Conservation (phyloP, 2,113 vertebrate genomes). For the Crotalus viridis region DNA sequence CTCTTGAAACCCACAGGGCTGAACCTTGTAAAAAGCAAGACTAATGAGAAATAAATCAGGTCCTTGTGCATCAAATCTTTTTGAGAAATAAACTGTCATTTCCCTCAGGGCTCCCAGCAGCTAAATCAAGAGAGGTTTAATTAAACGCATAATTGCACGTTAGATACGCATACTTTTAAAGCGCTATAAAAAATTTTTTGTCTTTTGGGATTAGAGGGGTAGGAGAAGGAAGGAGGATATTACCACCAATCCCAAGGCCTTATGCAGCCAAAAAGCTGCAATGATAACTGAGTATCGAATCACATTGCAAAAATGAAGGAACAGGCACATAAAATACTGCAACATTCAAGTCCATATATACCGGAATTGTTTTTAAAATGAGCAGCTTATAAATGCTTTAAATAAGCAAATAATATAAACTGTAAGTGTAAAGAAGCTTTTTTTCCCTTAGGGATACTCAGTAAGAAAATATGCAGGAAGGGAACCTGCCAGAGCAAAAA, state of each 20-base stretch:
- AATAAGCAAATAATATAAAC: not conserved
- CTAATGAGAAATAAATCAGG: constrained; percentile 23
- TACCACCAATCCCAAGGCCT: not conserved
- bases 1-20: not conserved
- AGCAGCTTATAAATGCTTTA: not conserved
- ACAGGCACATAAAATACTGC: not conserved
- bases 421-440: not conserved
- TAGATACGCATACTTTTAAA: not conserved
- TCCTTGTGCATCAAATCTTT: constrained; percentile 34
- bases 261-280: not conserved
- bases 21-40: not conserved
- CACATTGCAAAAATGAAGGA: not conserved
- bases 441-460: not conserved
- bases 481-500: not conserved
- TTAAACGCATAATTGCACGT: constrained; percentile 29
- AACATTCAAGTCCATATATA: not conserved
- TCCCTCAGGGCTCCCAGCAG: constrained; percentile 28
- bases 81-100: constrained; percentile 43
- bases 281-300: not conserved
- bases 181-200: not conserved
- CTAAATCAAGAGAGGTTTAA: constrained; percentile 39
- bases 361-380: not conserved
- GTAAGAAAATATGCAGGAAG: not conserved
- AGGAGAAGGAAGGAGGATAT: not conserved
- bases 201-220: not conserved